A percentile compares a stretch with the other conserved stretches of the same genome.
These are phyloP conservation scores for Clarias magur DNA, from an alignment of 2,113 vertebrate genomes.

Conservation along the genomic window DNA sequence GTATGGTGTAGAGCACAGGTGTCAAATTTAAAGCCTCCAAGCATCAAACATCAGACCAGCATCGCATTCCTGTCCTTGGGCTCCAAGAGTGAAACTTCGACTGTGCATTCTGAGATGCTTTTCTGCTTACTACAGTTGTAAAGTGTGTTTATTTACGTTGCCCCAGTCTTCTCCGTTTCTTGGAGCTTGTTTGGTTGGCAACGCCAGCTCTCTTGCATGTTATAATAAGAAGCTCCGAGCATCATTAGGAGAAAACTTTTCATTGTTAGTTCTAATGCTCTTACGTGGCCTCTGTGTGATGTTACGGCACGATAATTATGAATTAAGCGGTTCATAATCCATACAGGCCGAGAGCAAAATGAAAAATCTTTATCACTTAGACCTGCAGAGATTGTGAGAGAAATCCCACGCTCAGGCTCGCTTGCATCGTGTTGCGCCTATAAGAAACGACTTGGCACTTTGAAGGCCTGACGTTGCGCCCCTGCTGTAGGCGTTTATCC, in stretches of 20 bases:
- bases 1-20: neutral
- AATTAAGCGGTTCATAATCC: neutral
- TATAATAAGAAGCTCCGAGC: neutral
- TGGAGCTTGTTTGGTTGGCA: neutral
- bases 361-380: neutral
- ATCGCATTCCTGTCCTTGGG: neutral
- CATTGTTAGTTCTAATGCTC: neutral
- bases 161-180: neutral
- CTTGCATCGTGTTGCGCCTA: neutral
- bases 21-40: neutral
- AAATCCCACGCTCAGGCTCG: neutral
- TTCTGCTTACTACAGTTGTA: neutral
- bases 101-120: neutral
- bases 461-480: neutral
- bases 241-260: neutral
- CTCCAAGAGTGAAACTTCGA: too few relatives aligned
- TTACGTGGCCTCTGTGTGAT: neutral
- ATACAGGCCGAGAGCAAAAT: neutral
- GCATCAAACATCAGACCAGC: neutral
- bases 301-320: neutral
- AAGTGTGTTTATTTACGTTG: neutral
- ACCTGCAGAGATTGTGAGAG: neutral
- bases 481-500: constrained; percentile 4
- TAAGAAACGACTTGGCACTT: neutral
- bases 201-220: neutral